These are phyloP conservation scores for Dione vanillae DNA, from an alignment of 2,888 invertebrate genomes.

Conservation along the genomic window DNA sequence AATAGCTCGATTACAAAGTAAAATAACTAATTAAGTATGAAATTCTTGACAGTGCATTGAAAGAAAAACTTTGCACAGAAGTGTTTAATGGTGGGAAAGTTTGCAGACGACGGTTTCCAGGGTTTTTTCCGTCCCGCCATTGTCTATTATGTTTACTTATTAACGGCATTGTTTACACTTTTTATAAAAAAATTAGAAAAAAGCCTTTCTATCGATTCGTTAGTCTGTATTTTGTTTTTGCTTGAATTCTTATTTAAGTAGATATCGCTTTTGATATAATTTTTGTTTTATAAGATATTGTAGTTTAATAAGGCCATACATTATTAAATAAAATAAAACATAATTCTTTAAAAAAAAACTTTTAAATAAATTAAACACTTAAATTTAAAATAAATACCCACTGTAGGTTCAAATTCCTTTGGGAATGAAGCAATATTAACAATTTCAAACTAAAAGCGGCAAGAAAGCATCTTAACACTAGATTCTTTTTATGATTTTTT, in stretches of 20 bases:
- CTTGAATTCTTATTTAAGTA: background rate
- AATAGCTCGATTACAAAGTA: slow-evolving; percentile 25
- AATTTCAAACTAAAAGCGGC: no score
- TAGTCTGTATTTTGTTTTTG: background rate
- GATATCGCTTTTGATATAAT: no score
- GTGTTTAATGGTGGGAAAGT: slow-evolving; percentile 40
- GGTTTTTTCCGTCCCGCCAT: slow-evolving; percentile 26
- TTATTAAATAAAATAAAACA: no score
- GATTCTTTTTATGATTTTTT: no score
- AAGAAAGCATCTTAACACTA: no score
- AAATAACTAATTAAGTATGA: slow-evolving; percentile 24
- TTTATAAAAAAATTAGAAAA: background rate
- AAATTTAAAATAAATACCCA: no score
- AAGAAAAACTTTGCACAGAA: slow-evolving; percentile 27
- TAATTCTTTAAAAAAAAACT: no score
- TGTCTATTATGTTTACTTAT: slow-evolving; percentile 20
- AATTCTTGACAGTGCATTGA: slow-evolving; percentile 5
- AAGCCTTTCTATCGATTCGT: background rate
- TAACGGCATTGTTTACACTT: slow-evolving; percentile 11
- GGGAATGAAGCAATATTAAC: no score
- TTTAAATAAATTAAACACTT: no score
- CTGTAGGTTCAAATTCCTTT: no score
- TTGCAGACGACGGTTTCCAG: slow-evolving; percentile 31
- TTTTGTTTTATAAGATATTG: no score
- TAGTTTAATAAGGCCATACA: no score